Conservation (phyloP, 2,113 vertebrate genomes). For the Aphelocoma coerulescens region DNA sequence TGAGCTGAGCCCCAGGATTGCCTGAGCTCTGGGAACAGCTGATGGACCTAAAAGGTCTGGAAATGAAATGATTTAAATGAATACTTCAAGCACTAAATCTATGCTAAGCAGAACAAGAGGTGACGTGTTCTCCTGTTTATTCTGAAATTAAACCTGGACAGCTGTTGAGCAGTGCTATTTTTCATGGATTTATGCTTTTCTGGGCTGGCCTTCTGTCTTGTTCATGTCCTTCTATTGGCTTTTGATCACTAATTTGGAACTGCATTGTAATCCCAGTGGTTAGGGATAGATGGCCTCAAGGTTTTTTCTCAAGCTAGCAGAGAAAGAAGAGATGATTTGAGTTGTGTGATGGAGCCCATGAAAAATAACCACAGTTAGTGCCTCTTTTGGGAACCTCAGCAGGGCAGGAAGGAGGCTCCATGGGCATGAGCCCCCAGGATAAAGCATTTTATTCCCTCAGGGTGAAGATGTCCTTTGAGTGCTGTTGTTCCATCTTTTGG, state of each 20-base stretch:
- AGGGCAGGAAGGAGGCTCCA: neutral
- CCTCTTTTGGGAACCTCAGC: neutral
- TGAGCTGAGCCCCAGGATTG: neutral
- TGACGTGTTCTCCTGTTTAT: neutral
- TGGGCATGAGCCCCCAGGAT: neutral
- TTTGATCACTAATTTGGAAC: neutral
- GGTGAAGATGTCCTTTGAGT: neutral
- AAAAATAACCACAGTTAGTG: neutral
- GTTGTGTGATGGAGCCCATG: neutral
- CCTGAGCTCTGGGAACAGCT: neutral
- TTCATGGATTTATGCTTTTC: neutral
- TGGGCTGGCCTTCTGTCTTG: neutral
- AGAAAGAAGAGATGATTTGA: neutral
- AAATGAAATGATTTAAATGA: neutral
- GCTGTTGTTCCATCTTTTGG: neutral
- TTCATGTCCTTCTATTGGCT: neutral
- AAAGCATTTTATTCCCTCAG: neutral
- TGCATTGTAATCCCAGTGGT: neutral
- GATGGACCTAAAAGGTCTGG: neutral
- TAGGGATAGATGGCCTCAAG: neutral
- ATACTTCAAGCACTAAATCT: constrained; percentile 20
- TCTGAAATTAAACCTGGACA: neutral
- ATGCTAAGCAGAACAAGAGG: neutral
- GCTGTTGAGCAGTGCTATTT: neutral
- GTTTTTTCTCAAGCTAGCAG: neutral